Evolutionary conservation across 2,797 vertebrate species (phyloP).

Genomic region (Clarias laeviceps): DNA sequence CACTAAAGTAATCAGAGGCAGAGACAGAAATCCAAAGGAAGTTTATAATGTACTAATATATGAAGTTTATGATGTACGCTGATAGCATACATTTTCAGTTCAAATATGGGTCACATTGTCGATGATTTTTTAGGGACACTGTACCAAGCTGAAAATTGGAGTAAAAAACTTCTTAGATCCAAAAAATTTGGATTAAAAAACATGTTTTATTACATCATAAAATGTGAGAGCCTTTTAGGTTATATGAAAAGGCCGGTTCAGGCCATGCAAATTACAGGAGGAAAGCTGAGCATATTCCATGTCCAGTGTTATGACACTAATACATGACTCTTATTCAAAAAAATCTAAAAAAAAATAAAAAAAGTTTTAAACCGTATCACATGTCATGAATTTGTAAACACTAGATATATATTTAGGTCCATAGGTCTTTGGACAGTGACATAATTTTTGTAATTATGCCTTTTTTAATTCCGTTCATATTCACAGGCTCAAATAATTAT

Average conservation of each 20-base stretch:
- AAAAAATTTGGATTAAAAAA: background rate
- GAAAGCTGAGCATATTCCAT: background rate
- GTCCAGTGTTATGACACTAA: background rate
- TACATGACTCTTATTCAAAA: background rate
- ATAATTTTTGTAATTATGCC: no score
- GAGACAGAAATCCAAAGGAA: conserved; percentile 3
- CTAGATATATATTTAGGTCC: no score
- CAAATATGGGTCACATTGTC: background rate
- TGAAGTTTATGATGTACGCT: background rate
- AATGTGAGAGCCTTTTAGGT: background rate
- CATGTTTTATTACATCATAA: background rate
- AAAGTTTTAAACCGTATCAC: no score
- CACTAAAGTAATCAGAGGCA: conserved; percentile 10
- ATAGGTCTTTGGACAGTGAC: no score
- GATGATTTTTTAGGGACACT: background rate
- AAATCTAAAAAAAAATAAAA: background rate
- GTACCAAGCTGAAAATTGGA: background rate
- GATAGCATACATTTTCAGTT: background rate
- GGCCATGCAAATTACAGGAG: background rate
- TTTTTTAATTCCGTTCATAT: no score
- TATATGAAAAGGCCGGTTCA: background rate
- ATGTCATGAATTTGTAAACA: background rate
- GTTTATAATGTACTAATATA: conserved; percentile 19
- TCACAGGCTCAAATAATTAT: no score
- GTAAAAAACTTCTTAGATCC: no score